phyloP scores from a whole-genome alignment of 1,140 invertebrate genomes.

The Drosophila eugracilis region DNA sequence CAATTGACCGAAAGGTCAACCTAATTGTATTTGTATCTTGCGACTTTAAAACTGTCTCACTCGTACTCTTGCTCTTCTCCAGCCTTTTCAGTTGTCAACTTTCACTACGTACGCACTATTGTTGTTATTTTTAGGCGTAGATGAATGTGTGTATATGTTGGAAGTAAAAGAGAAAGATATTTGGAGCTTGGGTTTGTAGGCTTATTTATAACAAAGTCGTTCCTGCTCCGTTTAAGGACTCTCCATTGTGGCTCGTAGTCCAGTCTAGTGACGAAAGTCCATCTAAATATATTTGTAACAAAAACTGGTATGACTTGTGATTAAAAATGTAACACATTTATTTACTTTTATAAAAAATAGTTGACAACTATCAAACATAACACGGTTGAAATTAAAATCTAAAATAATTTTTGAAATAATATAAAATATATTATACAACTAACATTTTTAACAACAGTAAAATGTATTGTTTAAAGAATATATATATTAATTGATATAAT shows the following conservation, averaged over 20 bases:
- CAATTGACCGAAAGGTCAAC: conserved; percentile 58
- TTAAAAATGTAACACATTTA: not conserved
- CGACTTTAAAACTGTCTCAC: conserved; percentile 2
- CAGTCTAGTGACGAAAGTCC: not conserved
- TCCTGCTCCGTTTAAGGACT: conserved; percentile 31
- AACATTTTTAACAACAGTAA: too few relatives aligned
- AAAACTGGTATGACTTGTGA: not conserved
- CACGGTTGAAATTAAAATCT: too few relatives aligned
- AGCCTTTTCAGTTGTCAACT: conserved; percentile 36
- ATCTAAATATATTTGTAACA: too few relatives aligned
- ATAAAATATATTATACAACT: too few relatives aligned
- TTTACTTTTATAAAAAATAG: too few relatives aligned
- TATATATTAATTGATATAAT: not conserved
- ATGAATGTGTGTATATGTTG: conserved; percentile 16
- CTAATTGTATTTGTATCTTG: conserved; percentile 33
- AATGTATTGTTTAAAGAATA: too few relatives aligned
- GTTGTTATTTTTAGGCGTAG: conserved; percentile 31
- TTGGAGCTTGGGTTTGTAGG: not conserved
- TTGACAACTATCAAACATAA: too few relatives aligned
- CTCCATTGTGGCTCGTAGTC: not conserved
- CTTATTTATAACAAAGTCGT: not conserved
- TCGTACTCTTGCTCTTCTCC: conserved; percentile 13
- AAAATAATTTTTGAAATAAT: too few relatives aligned
- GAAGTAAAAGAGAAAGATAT: not conserved
- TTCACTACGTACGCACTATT: conserved; percentile 35